Percentiles rank a stretch among this genome's conserved stretches.
Conservation (phyloP, 1,140 invertebrate genomes). For the silkworm (Bombyx mori) region DNA sequence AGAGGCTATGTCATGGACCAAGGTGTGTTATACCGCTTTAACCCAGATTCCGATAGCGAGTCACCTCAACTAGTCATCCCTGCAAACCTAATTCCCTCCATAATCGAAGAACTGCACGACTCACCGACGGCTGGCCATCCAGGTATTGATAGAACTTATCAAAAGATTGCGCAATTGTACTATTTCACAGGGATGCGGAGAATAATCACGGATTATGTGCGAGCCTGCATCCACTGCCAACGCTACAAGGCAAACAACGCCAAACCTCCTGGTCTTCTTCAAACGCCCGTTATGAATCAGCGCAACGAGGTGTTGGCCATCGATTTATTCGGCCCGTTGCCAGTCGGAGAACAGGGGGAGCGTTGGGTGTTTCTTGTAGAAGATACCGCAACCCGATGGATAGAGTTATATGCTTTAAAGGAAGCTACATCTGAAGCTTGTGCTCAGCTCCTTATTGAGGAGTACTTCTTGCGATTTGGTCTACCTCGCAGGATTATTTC, state of each 20-base stretch:
- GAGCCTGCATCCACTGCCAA: slow-evolving; percentile 19
- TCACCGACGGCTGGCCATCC: slow-evolving; percentile 8
- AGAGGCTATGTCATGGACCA: slow-evolving; percentile 9
- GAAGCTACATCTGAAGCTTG: slow-evolving; percentile 24
- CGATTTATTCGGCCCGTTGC: slow-evolving; percentile 23
- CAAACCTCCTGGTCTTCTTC: slow-evolving; percentile 22
- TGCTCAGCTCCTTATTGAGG: neutral
- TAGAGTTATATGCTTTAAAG: slow-evolving; percentile 19
- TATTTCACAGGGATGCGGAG: too few species aligned
- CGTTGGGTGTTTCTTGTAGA: slow-evolving; percentile 23
- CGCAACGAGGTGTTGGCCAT: slow-evolving; percentile 25
- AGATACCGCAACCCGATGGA: slow-evolving; percentile 20
- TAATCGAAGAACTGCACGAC: slow-evolving; percentile 3
- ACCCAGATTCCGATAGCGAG: slow-evolving; percentile 1
- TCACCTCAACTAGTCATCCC: slow-evolving; percentile 11
- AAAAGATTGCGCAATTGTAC: slow-evolving; percentile 11
- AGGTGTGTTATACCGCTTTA: neutral
- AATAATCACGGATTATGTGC: slow-evolving; percentile 8
- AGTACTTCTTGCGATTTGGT: slow-evolving; percentile 3
- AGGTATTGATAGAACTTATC: neutral
- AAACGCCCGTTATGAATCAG: slow-evolving; percentile 13
- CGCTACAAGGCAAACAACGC: slow-evolving; percentile 20
- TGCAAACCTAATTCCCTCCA: neutral
- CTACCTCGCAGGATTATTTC: neutral
- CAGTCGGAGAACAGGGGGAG: slow-evolving; percentile 10